Conservation (phyloP, 2,113 vertebrate species). For the Physeter macrocephalus region DNA sequence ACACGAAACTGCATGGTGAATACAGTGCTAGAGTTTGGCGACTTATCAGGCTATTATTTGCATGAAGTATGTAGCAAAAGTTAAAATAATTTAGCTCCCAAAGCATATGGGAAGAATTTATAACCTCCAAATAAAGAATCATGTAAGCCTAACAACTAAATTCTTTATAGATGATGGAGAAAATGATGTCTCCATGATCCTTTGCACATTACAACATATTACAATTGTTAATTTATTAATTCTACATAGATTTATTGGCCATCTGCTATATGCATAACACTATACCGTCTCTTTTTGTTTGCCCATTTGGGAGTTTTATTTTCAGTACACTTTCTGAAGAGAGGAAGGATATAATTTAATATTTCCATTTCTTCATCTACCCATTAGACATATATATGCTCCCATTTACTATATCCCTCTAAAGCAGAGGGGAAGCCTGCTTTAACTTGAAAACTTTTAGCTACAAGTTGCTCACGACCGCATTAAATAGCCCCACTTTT, state of each 20-base stretch:
- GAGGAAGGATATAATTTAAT: background rate
- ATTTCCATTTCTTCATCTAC: background rate
- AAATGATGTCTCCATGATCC: background rate
- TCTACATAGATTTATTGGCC: background rate
- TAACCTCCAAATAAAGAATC: constrained; percentile 10
- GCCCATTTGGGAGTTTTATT: background rate
- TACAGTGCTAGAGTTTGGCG: background rate
- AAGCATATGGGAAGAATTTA: background rate
- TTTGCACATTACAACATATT: background rate
- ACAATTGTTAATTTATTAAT: background rate
- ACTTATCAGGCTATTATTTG: background rate
- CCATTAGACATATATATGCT: background rate
- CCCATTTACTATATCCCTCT: background rate
- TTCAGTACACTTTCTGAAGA: background rate
- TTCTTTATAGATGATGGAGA: background rate
- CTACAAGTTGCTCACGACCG: background rate
- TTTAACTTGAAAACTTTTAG: background rate
- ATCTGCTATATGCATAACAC: background rate
- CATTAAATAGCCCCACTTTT: background rate
- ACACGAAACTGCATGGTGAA: background rate
- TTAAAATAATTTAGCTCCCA: background rate
- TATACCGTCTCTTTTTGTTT: background rate
- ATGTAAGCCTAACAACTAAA: background rate
- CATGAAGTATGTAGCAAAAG: background rate
- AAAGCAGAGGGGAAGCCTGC: background rate